A percentile compares a stretch with the other conserved stretches of the same genome.
Evolutionary conservation across 1,140 invertebrate species (phyloP).

Genomic region (Manduca sexta): DNA sequence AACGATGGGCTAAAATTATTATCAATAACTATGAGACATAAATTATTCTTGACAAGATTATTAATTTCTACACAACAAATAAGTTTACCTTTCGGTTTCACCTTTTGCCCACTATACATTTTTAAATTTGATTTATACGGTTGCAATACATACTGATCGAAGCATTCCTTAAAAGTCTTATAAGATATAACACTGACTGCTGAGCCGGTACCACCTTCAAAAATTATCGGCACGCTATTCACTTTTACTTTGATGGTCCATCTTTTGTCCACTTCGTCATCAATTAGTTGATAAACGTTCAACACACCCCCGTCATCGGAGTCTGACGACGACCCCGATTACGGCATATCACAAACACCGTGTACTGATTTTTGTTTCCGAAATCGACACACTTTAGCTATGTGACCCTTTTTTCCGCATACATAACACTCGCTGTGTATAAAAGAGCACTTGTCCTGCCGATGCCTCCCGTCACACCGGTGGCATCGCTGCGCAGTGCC

Average conservation of each 20-base stretch:
- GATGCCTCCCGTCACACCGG: slow-evolving; percentile 3
- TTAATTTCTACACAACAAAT: slow-evolving; percentile 1
- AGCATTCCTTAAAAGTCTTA: too few species aligned
- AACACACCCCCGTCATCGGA: not conserved
- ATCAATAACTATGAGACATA: not conserved
- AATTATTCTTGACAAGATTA: too few species aligned
- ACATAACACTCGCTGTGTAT: slow-evolving; percentile 3
- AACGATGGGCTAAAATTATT: not conserved
- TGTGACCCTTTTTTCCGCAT: slow-evolving; percentile 1
- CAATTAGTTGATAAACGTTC: slow-evolving; percentile 5
- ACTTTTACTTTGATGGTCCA: not conserved
- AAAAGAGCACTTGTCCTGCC: not conserved
- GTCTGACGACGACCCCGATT: not conserved
- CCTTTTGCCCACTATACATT: too few species aligned
- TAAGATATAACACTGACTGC: not conserved
- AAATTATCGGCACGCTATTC: too few species aligned
- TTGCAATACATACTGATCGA: too few species aligned
- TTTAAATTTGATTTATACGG: not conserved
- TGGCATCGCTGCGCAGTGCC: too few species aligned
- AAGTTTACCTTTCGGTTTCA: not conserved
- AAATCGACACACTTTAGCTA: slow-evolving; percentile 3
- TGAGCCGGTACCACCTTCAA: slow-evolving; percentile 7
- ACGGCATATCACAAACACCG: not conserved
- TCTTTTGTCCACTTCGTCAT: not conserved
- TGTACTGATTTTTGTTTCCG: not conserved